Evolutionary conservation across 2,888 invertebrate genomes (phyloP).

Genomic region (Chrysina gloriosa): DNA sequence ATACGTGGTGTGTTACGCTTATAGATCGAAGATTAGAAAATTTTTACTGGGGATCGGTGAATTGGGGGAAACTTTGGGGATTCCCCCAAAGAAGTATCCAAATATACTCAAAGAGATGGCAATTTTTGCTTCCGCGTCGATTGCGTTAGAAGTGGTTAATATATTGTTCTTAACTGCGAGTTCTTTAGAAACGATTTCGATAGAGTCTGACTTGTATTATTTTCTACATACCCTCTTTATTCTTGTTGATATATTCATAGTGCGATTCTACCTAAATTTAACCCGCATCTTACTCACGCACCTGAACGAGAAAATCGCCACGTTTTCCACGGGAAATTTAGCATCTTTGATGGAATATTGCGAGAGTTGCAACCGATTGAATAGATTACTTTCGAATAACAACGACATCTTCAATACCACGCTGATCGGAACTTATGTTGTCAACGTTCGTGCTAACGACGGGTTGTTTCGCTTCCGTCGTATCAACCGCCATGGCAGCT

Average conservation of each 20-base stretch:
- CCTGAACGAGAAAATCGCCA: background rate
- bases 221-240: background rate
- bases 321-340: background rate
- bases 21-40: background rate
- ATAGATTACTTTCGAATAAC: background rate
- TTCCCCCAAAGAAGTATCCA: background rate
- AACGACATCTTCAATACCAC: background rate
- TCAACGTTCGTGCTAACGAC: background rate
- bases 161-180: background rate
- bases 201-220: background rate
- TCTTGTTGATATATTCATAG: background rate
- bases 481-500: background rate
- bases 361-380: background rate
- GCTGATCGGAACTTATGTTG: background rate
- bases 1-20: background rate
- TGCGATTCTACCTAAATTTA: background rate
- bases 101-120: background rate
- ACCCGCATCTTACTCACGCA: background rate
- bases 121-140: background rate
- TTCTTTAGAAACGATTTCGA: background rate
- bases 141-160: background rate
- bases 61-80: background rate
- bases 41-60: background rate
- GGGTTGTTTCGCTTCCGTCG: too few relatives aligned
- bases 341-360: background rate